These are phyloP conservation scores for Tiliacea aurago DNA, from an alignment of 2,888 invertebrate species.

Conservation along the genomic window DNA sequence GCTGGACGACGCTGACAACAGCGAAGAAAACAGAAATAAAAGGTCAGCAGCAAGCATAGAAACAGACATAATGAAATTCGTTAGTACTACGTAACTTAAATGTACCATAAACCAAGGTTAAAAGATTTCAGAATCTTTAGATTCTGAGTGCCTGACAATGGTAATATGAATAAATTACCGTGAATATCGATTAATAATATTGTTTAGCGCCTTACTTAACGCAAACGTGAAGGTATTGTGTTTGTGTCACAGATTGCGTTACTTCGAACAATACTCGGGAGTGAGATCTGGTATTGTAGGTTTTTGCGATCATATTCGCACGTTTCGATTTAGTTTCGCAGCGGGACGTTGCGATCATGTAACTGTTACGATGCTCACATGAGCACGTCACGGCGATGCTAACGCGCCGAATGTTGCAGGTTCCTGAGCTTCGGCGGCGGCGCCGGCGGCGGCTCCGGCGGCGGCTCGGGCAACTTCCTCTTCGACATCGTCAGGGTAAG, in stretches of 20 bases:
- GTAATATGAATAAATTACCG: conserved; percentile 16
- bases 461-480: conserved; percentile 96
- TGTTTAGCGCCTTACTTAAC: conserved; percentile 1
- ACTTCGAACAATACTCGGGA: conserved; percentile 40
- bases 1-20: conserved; percentile 92
- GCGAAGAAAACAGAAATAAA: conserved; percentile 95
- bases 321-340: conserved; percentile 77
- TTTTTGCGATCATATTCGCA: conserved; percentile 82
- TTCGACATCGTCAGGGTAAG: conserved; percentile 97
- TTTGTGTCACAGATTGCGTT: conserved; percentile 33
- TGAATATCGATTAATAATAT: conserved; percentile 13
- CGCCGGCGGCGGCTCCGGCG: conserved; percentile 88
- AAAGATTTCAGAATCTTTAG: conserved; percentile 9
- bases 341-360: conserved; percentile 65
- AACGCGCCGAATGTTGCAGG: conserved; percentile 72
- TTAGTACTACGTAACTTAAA: background rate
- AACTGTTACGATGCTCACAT: conserved; percentile 67
- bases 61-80: background rate
- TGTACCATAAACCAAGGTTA: background rate
- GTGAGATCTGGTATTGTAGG: conserved; percentile 64
- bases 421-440: conserved; percentile 92
- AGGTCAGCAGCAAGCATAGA: conserved; percentile 78
- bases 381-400: conserved; percentile 1
- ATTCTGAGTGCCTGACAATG: background rate
- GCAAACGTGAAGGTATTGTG: conserved; percentile 1